These are phyloP conservation scores for Xenus cinereus DNA, from an alignment of 2,113 vertebrate genomes.

Conservation along the genomic window DNA sequence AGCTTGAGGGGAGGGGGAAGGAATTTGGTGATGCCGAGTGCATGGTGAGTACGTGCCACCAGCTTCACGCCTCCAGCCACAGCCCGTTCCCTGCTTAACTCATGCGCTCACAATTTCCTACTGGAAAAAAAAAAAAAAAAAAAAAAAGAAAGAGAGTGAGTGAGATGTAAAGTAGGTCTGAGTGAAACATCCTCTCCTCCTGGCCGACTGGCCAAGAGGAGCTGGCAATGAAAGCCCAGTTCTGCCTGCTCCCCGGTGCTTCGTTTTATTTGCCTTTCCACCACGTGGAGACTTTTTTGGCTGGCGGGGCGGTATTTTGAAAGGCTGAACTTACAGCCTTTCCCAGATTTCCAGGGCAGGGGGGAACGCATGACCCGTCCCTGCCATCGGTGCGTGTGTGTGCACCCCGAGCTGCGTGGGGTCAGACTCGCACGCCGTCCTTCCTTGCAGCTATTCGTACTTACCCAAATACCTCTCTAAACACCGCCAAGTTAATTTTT, in stretches of 20 bases:
- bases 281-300: neutral
- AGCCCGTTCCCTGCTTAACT: neutral
- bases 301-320: neutral
- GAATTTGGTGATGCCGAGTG: neutral
- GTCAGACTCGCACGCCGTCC: neutral
- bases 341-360: neutral
- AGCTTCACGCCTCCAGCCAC: neutral
- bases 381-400: neutral
- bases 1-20: neutral
- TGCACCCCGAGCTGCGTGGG: neutral
- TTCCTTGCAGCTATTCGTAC: neutral
- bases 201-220: neutral
- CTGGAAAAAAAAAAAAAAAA: neutral
- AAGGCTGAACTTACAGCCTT: neutral
- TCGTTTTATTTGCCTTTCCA: neutral
- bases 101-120: constrained; percentile 27
- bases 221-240: neutral
- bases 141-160: neutral
- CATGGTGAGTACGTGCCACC: fast-evolving
- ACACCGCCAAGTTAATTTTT: neutral
- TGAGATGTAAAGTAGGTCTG: neutral
- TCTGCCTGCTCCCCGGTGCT: neutral
- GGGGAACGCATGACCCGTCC: neutral
- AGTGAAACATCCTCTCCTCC: neutral
- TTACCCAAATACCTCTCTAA: neutral